Conservation (phyloP, 2,113 vertebrate genomes). For the Semnornis frantzii region DNA sequence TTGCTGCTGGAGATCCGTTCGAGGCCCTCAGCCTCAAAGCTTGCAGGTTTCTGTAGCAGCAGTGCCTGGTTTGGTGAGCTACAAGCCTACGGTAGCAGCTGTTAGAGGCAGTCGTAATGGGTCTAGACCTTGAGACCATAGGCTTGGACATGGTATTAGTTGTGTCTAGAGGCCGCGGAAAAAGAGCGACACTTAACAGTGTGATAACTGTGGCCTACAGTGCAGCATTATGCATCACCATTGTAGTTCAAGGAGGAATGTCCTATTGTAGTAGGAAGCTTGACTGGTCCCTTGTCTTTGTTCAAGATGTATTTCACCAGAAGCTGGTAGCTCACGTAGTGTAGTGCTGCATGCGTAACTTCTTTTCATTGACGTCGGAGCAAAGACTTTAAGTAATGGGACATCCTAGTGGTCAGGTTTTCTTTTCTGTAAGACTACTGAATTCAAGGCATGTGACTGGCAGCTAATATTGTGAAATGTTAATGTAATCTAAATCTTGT, state of each 20-base stretch:
- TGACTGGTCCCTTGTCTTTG: background rate
- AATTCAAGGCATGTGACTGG: background rate
- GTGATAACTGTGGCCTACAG: background rate
- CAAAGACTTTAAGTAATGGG: background rate
- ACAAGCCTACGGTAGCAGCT: rapidly evolving
- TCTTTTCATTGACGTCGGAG: background rate
- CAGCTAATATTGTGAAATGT: conserved; percentile 11
- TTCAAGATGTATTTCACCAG: background rate
- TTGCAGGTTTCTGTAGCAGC: background rate
- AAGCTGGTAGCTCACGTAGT: rapidly evolving
- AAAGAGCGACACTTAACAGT: rapidly evolving
- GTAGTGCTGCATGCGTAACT: rapidly evolving
- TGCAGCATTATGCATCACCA: rapidly evolving
- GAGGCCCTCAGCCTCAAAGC: background rate
- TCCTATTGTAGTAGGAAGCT: background rate
- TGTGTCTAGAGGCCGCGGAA: rapidly evolving
- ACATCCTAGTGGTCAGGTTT: background rate
- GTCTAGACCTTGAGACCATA: background rate
- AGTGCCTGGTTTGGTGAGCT: background rate
- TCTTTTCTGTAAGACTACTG: background rate
- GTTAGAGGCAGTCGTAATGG: rapidly evolving
- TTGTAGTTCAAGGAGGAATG: rapidly evolving
- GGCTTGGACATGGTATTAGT: background rate
- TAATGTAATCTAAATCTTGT: background rate
- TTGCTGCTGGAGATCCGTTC: background rate